Base-by-base conservation (phyloP, 2,888 invertebrate species). In the Vesta saturnalis region DNA sequence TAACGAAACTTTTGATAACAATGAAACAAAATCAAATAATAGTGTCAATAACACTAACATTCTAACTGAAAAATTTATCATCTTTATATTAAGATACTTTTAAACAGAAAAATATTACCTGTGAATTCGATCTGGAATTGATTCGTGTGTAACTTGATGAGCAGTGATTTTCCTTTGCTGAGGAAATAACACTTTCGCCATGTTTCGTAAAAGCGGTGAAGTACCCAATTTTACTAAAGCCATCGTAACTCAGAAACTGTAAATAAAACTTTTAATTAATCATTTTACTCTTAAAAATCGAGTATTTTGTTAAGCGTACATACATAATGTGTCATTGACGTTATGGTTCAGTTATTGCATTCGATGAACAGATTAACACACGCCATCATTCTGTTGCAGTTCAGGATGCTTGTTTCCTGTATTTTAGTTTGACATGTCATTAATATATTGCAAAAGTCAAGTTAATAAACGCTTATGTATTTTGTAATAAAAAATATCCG, bases 121-220 rank as follows among this genome's bases (percentile, higher is more conserved):
- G 57, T 75, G 81, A 76, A 89, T 88, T 77, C 88, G 88, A 72
- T 89, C 87, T 66, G 87, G 89, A 56, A 87, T 86, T 5, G 86
- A 83, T 76, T 89, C 88, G 67, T 76, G 56, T 10, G 69, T 57
- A 19, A 74, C 14, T 14, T 67, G 59, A 43, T 73, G 39, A 46
- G 60, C 61, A 14, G 56, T 52, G 23, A 69, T 64, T n/a, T 12
- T 52, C 19, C 69, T 35, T 14, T 18, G 14, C 12, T 30, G 55
- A 8, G 70, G 61, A 14, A 46, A 30, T 8, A 62, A 19, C 39
- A 72, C 30, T 60, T 67, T 71, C 22, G 72, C 54, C 1, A 66
- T 49, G 56, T 71, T 66, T 52, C 64, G 64, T 55, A 74, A 69
- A 19, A 75, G 57, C 15, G 65, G 67, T 60, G 63, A 47, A 18